Conservation (phyloP, 2,113 vertebrate species). For the Ophthalmolycus amberensis region DNA sequence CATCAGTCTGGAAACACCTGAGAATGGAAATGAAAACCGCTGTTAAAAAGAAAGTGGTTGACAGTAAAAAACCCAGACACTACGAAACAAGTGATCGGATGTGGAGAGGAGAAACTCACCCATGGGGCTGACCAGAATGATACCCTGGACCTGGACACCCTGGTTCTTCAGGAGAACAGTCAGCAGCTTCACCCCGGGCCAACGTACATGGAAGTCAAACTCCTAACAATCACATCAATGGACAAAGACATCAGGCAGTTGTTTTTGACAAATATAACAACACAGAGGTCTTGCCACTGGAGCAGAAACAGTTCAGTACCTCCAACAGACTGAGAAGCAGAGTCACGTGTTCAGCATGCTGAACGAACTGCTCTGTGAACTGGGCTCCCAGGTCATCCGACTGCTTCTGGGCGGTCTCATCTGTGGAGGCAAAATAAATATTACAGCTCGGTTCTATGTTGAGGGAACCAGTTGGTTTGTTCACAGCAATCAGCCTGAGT, state of each 20-base stretch:
- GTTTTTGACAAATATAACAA: neutral
- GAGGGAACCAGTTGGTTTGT: constrained; percentile 33
- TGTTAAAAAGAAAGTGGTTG: neutral
- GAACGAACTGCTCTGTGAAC: constrained; percentile 94
- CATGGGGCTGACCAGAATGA: constrained; percentile 97
- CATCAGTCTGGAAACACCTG: constrained; percentile 98
- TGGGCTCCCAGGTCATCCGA: constrained; percentile 92
- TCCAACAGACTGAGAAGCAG: constrained; percentile 91
- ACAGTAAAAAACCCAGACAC: neutral
- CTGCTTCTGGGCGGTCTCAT: constrained; percentile 91
- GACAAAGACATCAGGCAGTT: neutral
- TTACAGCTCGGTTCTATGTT: neutral
- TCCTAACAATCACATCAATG: constrained; percentile 82
- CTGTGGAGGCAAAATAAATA: constrained; percentile 75
- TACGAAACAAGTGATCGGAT: neutral
- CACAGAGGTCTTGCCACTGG: neutral
- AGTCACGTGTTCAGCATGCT: constrained; percentile 93
- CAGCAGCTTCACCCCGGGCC: constrained; percentile 95
- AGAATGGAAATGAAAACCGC: constrained; percentile 25
- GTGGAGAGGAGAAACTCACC: constrained; percentile 82
- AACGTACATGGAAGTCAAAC: constrained; percentile 98
- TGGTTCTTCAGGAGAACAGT: constrained; percentile 94
- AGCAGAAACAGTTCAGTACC: constrained; percentile 76
- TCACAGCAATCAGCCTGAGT: constrained; percentile 49
- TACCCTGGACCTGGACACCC: constrained; percentile 92